Percentiles rank a stretch among this genome's conserved stretches.
phyloP scores from a whole-genome alignment of 2,113 vertebrate species.

The Eira barbara region DNA sequence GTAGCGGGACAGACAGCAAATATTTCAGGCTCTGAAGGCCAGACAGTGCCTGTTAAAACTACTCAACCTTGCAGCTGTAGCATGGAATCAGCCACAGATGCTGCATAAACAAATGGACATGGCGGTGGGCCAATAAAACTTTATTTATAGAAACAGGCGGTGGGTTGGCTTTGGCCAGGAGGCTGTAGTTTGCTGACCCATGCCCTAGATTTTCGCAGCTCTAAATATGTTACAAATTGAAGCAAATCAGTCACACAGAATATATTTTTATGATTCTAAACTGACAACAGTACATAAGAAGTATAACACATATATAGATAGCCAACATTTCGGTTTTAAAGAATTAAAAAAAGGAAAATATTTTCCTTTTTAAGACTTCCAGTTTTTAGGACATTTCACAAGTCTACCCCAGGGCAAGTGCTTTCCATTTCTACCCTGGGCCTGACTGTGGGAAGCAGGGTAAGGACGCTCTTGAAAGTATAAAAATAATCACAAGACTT shows the following conservation, averaged over 20 bases:
- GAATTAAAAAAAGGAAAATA: background rate
- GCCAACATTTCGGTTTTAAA: background rate
- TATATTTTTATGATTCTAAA: background rate
- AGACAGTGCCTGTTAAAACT: background rate
- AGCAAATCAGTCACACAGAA: background rate
- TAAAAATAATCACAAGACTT: background rate
- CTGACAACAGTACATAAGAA: background rate
- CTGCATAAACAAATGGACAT: accelerated
- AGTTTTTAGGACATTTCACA: background rate
- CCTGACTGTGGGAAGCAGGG: background rate
- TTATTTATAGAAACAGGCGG: background rate
- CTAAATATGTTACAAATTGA: background rate
- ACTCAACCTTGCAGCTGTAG: background rate
- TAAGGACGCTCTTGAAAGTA: background rate
- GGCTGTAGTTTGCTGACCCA: background rate
- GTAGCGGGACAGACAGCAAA: background rate
- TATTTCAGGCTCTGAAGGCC: background rate
- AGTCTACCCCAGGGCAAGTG: background rate
- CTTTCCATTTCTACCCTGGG: background rate
- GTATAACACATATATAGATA: background rate
- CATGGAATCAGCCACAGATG: background rate
- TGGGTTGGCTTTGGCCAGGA: background rate
- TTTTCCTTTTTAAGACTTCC: background rate
- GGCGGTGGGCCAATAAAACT: background rate
- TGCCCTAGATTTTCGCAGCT: background rate